Evolutionary conservation across 2,797 vertebrate genomes (phyloP).

Genomic region (Gambusia yucatana): DNA sequence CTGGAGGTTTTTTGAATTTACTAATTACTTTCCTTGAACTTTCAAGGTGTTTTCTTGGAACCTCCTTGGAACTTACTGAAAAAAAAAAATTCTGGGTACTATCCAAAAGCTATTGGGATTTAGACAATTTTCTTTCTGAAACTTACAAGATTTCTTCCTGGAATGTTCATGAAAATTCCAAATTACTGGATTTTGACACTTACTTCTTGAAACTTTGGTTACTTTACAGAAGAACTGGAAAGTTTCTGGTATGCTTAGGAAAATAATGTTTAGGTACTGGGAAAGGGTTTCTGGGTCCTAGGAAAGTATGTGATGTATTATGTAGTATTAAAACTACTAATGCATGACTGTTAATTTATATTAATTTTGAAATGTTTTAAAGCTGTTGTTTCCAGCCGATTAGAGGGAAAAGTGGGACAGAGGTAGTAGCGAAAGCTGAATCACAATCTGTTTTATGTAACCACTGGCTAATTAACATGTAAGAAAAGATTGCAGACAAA

Average conservation of each 20-base stretch:
- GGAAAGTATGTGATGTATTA: background rate
- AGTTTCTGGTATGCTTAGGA: background rate
- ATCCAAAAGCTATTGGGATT: background rate
- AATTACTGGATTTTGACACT: background rate
- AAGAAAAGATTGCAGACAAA: conserved; percentile 9
- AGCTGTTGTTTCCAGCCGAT: conserved; percentile 5
- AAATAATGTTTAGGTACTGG: background rate
- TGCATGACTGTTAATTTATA: background rate
- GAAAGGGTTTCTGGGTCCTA: background rate
- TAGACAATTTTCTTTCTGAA: background rate
- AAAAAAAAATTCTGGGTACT: background rate
- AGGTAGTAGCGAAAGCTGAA: conserved; percentile 17
- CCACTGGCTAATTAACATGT: background rate
- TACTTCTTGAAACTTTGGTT: background rate
- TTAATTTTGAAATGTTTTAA: background rate
- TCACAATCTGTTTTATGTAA: conserved; percentile 35
- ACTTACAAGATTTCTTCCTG: background rate
- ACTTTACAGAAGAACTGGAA: background rate
- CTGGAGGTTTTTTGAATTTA: background rate
- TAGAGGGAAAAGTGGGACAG: conserved; percentile 13
- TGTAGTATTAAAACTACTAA: conserved; percentile 1
- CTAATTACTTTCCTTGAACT: background rate
- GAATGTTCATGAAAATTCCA: background rate
- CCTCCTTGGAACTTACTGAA: background rate
- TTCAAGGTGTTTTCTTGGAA: background rate